phyloP scores from a whole-genome alignment of 2,113 vertebrate species.

The Coturnix japonica region DNA sequence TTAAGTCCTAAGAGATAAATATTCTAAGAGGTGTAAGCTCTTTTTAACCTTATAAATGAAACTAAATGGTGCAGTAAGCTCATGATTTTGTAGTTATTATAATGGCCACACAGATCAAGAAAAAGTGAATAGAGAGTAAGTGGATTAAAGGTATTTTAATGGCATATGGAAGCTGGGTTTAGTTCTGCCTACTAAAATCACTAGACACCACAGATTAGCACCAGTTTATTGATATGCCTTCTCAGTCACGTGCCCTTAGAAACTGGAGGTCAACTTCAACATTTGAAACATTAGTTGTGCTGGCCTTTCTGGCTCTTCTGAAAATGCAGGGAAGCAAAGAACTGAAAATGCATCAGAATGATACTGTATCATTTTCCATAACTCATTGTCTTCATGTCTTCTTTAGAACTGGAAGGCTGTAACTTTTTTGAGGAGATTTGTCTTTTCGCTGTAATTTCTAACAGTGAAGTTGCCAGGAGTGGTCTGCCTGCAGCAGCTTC shows the following conservation, averaged over 20 bases:
- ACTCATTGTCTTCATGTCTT: not conserved
- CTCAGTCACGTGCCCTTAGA: not conserved
- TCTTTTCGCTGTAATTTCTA: slow-evolving; percentile 29
- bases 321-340: not conserved
- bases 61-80: not conserved
- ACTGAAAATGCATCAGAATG: not conserved
- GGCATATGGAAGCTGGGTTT: not conserved
- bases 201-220: not conserved
- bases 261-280: not conserved
- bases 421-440: slow-evolving; percentile 7
- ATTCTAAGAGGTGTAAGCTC: not conserved
- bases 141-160: not conserved
- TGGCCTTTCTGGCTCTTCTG: not conserved
- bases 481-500: slow-evolving; percentile 11
- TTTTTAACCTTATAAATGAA: slow-evolving; percentile 9
- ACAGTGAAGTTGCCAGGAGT: slow-evolving; percentile 1
- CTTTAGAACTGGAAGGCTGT: slow-evolving; percentile 14
- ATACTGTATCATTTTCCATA: not conserved
- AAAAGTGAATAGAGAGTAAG: not conserved
- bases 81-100: not conserved
- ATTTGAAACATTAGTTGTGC: not conserved
- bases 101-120: not conserved
- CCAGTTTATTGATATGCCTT: not conserved
- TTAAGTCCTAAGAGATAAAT: not conserved
- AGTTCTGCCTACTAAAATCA: not conserved